Evolutionary conservation across 2,888 invertebrate genomes (phyloP), one percentile per base, ranked within the genome.

Genomic region (Melanophora roralis): DNA sequence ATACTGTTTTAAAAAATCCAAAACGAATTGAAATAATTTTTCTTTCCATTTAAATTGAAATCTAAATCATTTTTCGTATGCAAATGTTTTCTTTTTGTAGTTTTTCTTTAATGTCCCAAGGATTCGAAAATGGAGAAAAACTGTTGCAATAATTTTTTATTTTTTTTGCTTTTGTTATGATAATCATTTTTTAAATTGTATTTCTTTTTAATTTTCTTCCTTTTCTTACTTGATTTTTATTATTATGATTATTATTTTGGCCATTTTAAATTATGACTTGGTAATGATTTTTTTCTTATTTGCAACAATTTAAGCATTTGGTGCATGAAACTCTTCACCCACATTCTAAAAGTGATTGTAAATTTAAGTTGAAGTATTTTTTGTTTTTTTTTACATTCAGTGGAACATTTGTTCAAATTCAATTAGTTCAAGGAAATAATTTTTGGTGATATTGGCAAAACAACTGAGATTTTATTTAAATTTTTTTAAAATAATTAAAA

Each of bases 321-420:
- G 7, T 47, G 38, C 65, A 62, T 53, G 55, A 55, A 72, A 40
- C 36, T 68, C n/a, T n/a, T n/a, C 78, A 78, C 73, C 78, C 78
- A 78, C 78, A 78, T 78, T 78, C 64, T 59, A 68, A 74, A 78
- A 74, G 74, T 69, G 78, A 78, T 73, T 74, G 78, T 72, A 51
- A 53, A 27, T 62, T 19, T 21, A 23, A 64, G 53, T 53, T 45
- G 34, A 62, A 45, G 53, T 21, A 7, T 49, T 57, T 62, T 47
- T 65, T 12, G 6, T 38, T 23, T 16, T 11, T 27, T 16, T 40
- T 40, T 34, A n/a, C n/a, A n/a, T n/a, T n/a, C n/a, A n/a, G n/a
- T n/a, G n/a, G n/a, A n/a, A n/a, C n/a, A n/a, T 7, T 11, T 21
- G 14, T 64, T 60, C 34, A 12, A 36, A 53, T 16, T 43, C 8